These are phyloP conservation scores for Procambarus clarkii DNA, from an alignment of 1,140 invertebrate genomes.

Conservation along the genomic window DNA sequence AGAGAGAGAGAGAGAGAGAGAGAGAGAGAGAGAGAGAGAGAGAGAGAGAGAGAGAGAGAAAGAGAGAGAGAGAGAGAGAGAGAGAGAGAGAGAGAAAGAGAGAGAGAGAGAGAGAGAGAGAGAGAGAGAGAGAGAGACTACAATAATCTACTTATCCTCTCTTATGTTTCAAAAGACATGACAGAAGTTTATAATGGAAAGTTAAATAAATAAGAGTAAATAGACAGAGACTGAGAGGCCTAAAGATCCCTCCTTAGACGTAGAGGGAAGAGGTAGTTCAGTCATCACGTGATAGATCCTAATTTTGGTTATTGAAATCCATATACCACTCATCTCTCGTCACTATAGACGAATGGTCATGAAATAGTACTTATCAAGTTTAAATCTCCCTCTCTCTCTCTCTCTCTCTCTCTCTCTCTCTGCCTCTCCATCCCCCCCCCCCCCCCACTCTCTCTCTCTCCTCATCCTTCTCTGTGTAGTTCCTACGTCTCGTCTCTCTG, in stretches of 20 bases:
- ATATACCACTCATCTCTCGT: background rate
- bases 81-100: conserved; percentile 5
- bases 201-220: no score
- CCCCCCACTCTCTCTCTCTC: background rate
- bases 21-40: background rate
- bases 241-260: background rate
- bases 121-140: no score
- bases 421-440: background rate
- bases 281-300: background rate
- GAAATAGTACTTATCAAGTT: background rate
- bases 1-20: conserved; percentile 5
- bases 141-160: no score
- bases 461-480: background rate
- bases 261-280: background rate
- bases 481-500: background rate
- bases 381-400: background rate
- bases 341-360: no score
- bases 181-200: background rate
- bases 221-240: background rate
- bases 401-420: no score
- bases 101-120: background rate
- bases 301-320: background rate
- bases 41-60: background rate
- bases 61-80: conserved; percentile 20
- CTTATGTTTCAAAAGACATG: background rate